Evolutionary conservation across 2,888 invertebrate genomes (phyloP), one percentile per base, ranked within the genome.

Genomic region (Synanthedon vespiformis): DNA sequence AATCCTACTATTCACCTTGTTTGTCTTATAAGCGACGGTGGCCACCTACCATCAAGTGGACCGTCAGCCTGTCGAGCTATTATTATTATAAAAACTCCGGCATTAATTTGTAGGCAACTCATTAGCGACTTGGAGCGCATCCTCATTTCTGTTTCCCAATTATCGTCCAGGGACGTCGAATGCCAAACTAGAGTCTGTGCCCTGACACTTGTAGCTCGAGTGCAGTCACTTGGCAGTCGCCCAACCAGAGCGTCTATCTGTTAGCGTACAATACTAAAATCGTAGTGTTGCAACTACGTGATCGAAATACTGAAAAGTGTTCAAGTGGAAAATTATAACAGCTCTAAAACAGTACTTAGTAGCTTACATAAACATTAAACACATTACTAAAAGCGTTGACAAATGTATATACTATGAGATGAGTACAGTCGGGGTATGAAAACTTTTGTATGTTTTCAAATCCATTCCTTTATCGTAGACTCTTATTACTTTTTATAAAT

Each of bases 131-230:
- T n/a, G 44, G 4, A 44, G 53, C 59, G 63, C 63, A 75, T 67
- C 70, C 76, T 60, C 72, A 68, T 77, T 77, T 71, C 65, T 66
- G 70, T 68, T 71, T 63, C 70, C 74, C 72, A 76, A 77, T 80
- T 80, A 78, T 78, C 74, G 68, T 70, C 69, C 65, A 61, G 63
- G 62, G 53, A 52, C 53, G 50, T 47, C 67, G 64, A 67, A 68
- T 72, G 77, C 68, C 73, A 72, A 67, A 64, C 67, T 64, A 60
- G 65, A 65, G 61, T 55, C 60, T 64, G 65, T 55, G 57, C 53
- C 34, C 65, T 71, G 80, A 80, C 81, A 84, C 84, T 85, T 84
- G 85, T 84, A 74, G 83, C 79, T 68, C 63, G 68, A 66, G 68
- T 63, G 22, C 16, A 18, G 12, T 27, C 61, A 61, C 67, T 77